These are phyloP conservation scores for Melikaiella ostensackeni DNA, from an alignment of 2,888 invertebrate species.

Conservation along the genomic window DNA sequence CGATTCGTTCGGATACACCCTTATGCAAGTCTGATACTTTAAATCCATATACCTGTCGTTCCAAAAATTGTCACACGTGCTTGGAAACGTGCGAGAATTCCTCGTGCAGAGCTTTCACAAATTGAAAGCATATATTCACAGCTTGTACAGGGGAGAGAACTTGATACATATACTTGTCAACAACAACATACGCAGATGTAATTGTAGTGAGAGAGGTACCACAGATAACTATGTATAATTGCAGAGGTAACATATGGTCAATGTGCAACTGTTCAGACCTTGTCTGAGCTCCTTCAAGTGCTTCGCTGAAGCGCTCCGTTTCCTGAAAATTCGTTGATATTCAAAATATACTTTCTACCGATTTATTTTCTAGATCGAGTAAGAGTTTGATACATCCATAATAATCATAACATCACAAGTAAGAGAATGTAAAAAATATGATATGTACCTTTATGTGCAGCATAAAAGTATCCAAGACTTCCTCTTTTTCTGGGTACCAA, in stretches of 20 bases:
- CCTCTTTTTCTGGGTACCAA: conserved; percentile 46
- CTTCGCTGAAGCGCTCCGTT: neutral
- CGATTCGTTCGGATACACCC: conserved; percentile 4
- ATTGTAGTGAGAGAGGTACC: conserved; percentile 41
- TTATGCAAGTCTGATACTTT: conserved; percentile 4
- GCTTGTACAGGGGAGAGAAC: conserved; percentile 41
- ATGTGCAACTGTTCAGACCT: conserved; percentile 3
- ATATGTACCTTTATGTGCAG: conserved; percentile 45
- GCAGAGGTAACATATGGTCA: conserved; percentile 38
- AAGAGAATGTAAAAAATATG: neutral
- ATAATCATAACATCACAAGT: neutral
- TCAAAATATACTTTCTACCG: neutral
- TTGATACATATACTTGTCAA: conserved; percentile 45
- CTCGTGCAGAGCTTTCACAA: conserved; percentile 45
- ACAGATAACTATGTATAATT: conserved; percentile 44
- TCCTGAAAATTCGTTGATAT: conserved; percentile 3
- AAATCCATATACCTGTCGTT: conserved; percentile 40
- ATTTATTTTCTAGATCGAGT: neutral
- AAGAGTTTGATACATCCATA: neutral
- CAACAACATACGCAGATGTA: conserved; percentile 42
- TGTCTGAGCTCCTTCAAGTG: neutral
- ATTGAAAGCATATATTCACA: conserved; percentile 49
- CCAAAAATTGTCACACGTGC: conserved; percentile 51
- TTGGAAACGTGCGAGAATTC: conserved; percentile 43
- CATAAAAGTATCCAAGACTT: conserved; percentile 42